Percentiles rank a stretch among this genome's conserved stretches.
These are phyloP conservation scores for Venturia canescens DNA, from an alignment of 1,140 invertebrate genomes.

Conservation along the genomic window DNA sequence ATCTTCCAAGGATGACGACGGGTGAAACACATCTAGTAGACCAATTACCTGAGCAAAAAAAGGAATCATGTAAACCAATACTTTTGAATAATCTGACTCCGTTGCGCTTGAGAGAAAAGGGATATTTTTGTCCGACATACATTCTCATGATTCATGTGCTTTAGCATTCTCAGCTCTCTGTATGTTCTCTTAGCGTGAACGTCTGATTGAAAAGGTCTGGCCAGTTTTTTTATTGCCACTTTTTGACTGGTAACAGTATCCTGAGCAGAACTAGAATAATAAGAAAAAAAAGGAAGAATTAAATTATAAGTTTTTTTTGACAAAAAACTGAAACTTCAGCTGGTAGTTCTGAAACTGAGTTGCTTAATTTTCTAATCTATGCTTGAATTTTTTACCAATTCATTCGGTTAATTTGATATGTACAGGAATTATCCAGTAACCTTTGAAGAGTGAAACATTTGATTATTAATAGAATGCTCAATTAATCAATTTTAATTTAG, in stretches of 20 bases:
- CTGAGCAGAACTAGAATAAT: conserved; percentile 85
- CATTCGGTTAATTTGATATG: too few relatives aligned
- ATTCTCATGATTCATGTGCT: conserved; percentile 99
- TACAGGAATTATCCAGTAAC: too few relatives aligned
- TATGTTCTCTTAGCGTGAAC: conserved; percentile 99
- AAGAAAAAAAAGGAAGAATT: conserved; percentile 45
- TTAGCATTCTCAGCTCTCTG: conserved; percentile 95
- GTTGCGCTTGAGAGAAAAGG: background rate
- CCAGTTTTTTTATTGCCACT: conserved; percentile 98
- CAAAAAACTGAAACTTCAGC: too few relatives aligned
- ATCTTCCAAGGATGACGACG: conserved; percentile 83
- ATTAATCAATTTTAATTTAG: too few relatives aligned
- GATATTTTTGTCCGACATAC: conserved; percentile 78
- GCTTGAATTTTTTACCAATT: too few relatives aligned
- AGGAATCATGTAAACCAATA: background rate
- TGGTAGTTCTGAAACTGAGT: too few relatives aligned
- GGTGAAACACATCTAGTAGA: conserved; percentile 97
- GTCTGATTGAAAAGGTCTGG: conserved; percentile 97
- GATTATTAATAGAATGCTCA: too few relatives aligned
- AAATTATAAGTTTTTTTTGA: too few relatives aligned
- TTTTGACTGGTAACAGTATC: conserved; percentile 86
- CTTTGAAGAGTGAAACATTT: too few relatives aligned
- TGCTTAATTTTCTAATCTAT: too few relatives aligned
- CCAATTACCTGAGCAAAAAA: conserved; percentile 84
- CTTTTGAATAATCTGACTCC: background rate